Conservation (phyloP, 2,113 vertebrate genomes). For the Hyla sarda region DNA sequence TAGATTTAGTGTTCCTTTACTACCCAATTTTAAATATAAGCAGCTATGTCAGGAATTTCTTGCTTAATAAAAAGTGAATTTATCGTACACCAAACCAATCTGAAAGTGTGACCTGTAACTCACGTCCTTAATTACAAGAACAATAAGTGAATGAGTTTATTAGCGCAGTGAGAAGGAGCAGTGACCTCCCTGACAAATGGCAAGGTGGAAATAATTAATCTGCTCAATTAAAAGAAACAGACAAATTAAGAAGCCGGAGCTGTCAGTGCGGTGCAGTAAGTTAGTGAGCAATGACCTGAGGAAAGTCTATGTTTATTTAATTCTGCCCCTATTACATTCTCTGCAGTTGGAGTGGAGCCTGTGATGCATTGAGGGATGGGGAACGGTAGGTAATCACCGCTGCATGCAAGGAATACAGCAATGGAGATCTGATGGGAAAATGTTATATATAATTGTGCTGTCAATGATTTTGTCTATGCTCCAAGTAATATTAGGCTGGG, state of each 20-base stretch:
- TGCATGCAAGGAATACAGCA: background rate
- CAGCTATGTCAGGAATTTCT: slow-evolving; percentile 38
- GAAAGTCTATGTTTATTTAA: slow-evolving; percentile 57
- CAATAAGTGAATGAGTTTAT: slow-evolving; percentile 72
- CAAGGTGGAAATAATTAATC: slow-evolving; percentile 83
- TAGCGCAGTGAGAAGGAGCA: slow-evolving; percentile 73
- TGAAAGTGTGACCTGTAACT: slow-evolving; percentile 70
- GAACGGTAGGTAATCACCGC: slow-evolving; percentile 60
- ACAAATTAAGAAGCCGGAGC: slow-evolving; percentile 73
- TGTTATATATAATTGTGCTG: too few species aligned
- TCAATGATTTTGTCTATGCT: too few species aligned
- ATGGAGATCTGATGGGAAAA: background rate
- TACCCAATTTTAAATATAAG: slow-evolving; percentile 9
- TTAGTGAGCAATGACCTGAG: slow-evolving; percentile 61
- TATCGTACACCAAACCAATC: slow-evolving; percentile 62
- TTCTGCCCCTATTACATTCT: slow-evolving; percentile 52
- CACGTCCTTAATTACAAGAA: slow-evolving; percentile 70
- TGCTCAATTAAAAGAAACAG: slow-evolving; percentile 75
- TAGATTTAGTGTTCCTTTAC: background rate
- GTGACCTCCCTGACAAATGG: slow-evolving; percentile 77
- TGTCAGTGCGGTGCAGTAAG: slow-evolving; percentile 63
- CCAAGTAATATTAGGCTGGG: too few species aligned
- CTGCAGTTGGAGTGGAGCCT: slow-evolving; percentile 61
- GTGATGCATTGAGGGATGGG: slow-evolving; percentile 55
- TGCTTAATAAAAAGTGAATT: slow-evolving; percentile 67